Percentiles rank a stretch among this genome's conserved stretches.
phyloP scores from a whole-genome alignment of 2,888 invertebrate species.

The Anthrax anthrax region DNA sequence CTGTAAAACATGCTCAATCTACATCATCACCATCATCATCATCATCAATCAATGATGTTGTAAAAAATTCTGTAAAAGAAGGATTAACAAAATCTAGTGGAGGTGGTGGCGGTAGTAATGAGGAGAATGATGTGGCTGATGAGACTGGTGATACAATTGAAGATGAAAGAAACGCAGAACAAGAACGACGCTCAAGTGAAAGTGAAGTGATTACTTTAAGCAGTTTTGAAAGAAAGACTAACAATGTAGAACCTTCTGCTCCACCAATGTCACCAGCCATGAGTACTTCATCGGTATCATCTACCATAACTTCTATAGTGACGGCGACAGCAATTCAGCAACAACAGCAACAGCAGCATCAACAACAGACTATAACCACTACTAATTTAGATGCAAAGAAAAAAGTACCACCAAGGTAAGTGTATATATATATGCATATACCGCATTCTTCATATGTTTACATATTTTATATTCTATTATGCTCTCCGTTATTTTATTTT shows the following conservation, averaged over 20 bases:
- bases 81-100: neutral
- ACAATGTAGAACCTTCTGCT: slow-evolving; percentile 22
- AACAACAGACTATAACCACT: slow-evolving; percentile 16
- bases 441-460: too few relatives aligned
- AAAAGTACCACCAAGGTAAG: slow-evolving; percentile 51
- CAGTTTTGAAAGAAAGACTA: slow-evolving; percentile 23
- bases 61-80: neutral
- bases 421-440: neutral
- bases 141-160: neutral
- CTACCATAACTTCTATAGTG: slow-evolving; percentile 12
- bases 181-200: slow-evolving; percentile 12
- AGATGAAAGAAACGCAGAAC: neutral
- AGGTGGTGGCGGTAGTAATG: neutral
- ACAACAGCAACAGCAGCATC: neutral
- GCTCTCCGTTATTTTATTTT: neutral
- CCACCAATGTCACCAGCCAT: slow-evolving; percentile 30
- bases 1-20: slow-evolving; percentile 7
- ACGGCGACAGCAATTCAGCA: slow-evolving; percentile 18
- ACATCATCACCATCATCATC: slow-evolving; percentile 14
- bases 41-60: neutral
- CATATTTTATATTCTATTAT: too few relatives aligned
- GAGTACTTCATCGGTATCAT: slow-evolving; percentile 14
- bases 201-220: slow-evolving; percentile 12
- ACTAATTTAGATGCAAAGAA: slow-evolving; percentile 41
- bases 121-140: neutral